Conservation (phyloP, 2,888 invertebrate species). For the Chrysodeixis includens region DNA sequence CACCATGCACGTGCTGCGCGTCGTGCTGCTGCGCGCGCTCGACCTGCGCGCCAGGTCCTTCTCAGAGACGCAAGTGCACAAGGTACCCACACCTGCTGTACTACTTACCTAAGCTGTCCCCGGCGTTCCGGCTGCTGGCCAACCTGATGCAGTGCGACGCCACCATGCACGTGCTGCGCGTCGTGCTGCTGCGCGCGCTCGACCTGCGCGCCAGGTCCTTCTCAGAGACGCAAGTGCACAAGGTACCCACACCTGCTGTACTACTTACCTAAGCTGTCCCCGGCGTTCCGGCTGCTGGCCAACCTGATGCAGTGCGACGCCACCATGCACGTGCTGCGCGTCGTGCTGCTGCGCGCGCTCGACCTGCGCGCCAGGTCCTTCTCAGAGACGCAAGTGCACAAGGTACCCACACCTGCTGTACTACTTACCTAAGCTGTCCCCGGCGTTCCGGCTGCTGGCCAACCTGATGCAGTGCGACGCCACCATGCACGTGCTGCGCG, state of each 20-base stretch:
- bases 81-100: constrained; percentile 57
- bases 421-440: too few relatives aligned
- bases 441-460: constrained; percentile 94
- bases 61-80: constrained; percentile 89
- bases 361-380: constrained; percentile 93
- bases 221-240: constrained; percentile 89
- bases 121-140: constrained; percentile 94
- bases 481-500: constrained; percentile 94
- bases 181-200: constrained; percentile 93
- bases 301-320: constrained; percentile 96
- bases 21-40: constrained; percentile 93
- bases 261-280: too few relatives aligned
- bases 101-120: too few relatives aligned
- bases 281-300: constrained; percentile 94
- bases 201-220: constrained; percentile 93
- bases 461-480: constrained; percentile 96
- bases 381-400: constrained; percentile 89
- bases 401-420: constrained; percentile 57
- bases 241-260: constrained; percentile 57
- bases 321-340: constrained; percentile 94
- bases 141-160: constrained; percentile 96
- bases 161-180: constrained; percentile 94
- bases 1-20: constrained; percentile 94
- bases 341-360: constrained; percentile 93
- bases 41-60: constrained; percentile 93